phyloP scores from a whole-genome alignment of 2,888 invertebrate genomes.

The Idaea straminata region DNA sequence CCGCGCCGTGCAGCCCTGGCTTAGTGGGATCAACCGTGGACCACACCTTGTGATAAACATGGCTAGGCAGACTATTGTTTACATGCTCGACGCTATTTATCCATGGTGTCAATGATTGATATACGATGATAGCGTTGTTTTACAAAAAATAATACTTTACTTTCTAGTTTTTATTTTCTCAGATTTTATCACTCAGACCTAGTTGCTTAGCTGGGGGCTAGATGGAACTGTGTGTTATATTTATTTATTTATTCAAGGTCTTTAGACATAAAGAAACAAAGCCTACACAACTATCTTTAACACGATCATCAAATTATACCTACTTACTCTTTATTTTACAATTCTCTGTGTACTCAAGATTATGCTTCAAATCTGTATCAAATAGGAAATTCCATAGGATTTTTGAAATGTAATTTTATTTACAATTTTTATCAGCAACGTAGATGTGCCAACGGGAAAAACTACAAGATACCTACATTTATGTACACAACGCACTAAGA shows the following conservation, averaged over 20 bases:
- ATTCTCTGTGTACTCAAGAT: conserved; percentile 38
- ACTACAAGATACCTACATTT: conserved; percentile 73
- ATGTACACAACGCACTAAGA: conserved; percentile 72
- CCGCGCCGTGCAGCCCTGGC: conserved; percentile 36
- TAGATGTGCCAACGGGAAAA: conserved; percentile 72
- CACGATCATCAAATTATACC: background rate
- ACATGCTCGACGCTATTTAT: background rate
- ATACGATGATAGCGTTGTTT: background rate
- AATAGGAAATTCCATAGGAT: conserved; percentile 42
- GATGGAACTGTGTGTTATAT: no score
- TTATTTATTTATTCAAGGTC: background rate
- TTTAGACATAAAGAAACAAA: background rate
- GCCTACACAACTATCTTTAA: conserved; percentile 4
- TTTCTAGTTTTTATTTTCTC: background rate
- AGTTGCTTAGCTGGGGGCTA: no score
- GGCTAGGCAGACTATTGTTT: background rate
- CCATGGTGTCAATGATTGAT: background rate
- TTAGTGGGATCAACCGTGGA: conserved; percentile 55
- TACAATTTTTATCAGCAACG: conserved; percentile 65
- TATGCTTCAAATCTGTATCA: conserved; percentile 37
- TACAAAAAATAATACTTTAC: background rate
- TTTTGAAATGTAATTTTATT: conserved; percentile 54
- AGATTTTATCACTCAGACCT: no score
- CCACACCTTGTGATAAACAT: conserved; percentile 56
- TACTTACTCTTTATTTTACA: conserved; percentile 31